Conservation (phyloP, 2,113 vertebrate species). For the Myiozetetes cayanensis region DNA sequence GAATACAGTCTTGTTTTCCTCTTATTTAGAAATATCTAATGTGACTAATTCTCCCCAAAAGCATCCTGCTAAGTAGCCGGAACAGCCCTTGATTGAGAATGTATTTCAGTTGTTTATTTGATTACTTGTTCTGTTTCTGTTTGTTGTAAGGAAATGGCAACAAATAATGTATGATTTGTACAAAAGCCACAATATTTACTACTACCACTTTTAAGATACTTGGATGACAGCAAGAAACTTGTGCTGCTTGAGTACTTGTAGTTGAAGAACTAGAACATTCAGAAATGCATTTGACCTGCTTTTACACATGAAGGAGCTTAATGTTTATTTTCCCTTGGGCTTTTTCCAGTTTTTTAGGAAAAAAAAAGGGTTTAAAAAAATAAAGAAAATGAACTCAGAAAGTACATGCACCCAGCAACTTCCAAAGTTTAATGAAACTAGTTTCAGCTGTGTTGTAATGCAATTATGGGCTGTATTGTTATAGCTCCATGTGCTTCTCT, state of each 20-base stretch:
- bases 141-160: not conserved
- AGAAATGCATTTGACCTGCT: not conserved
- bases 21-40: not conserved
- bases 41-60: constrained; percentile 2
- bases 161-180: not conserved
- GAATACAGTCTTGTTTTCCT: not conserved
- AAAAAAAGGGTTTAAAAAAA: not conserved
- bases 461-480: not conserved
- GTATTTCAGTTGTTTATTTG: not conserved
- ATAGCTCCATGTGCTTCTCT: not conserved
- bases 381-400: not conserved
- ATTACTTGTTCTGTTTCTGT: not conserved
- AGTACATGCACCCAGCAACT: not conserved
- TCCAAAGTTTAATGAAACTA: not conserved
- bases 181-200: not conserved
- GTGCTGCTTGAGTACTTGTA: not conserved
- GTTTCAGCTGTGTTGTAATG: not conserved
- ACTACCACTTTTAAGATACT: not conserved
- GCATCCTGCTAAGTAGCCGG: not conserved
- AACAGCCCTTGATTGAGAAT: not conserved
- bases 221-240: not conserved
- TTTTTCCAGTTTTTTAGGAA: not conserved
- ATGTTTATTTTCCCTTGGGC: not conserved
- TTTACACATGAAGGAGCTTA: not conserved
- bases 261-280: not conserved